Base-by-base conservation (phyloP, 2,797 vertebrate species). In the Hydrolagus colliei region DNA sequence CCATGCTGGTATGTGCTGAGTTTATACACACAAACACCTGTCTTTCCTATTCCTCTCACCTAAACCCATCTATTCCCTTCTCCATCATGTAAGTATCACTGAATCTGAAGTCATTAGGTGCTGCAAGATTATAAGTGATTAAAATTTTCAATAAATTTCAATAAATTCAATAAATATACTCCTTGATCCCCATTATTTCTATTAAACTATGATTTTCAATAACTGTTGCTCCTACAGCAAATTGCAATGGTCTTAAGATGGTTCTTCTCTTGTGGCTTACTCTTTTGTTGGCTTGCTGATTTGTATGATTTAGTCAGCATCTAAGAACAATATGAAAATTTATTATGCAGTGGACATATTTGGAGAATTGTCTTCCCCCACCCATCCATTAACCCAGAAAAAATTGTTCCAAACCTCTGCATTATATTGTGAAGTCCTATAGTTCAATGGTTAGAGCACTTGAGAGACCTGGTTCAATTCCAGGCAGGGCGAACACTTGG, bases 341-440 rank as follows among this genome's bases (percentile, higher is more conserved):
- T 20, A 77, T 20, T 27, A 27, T 27, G 27, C 27, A 27, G 27
- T 27, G 27, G 27, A 27, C 27, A 1, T 27, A 27, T 27, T 27
- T 27, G 27, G 27, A 27, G 27, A 27, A 27, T 27, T 87, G 79
- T 87, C 80, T 41, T 86, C 87, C 71, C 87, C 73, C 71, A 86
- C 87, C 86, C 87, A 85, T 73, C 67, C 16, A 41, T 72, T 72
- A 86, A 65, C 88, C 85, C 77, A 87, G 85, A 87, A 86, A 52
- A 71, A 77, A 61, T 16, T 73, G 63, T 87, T 85, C 52, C 79
- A 73, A 85, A 22, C 18, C 12, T 27, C 74, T 52, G 61, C 2
- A 14, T 9, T 78, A 10, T 7, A 35, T 77, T 77, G 9, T 9
- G 27, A 27, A 27, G 27, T 27, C 27, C 27, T 27, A 27, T 27